Conservation (phyloP, 2,888 invertebrate genomes). For the Ophion slaviceki region DNA sequence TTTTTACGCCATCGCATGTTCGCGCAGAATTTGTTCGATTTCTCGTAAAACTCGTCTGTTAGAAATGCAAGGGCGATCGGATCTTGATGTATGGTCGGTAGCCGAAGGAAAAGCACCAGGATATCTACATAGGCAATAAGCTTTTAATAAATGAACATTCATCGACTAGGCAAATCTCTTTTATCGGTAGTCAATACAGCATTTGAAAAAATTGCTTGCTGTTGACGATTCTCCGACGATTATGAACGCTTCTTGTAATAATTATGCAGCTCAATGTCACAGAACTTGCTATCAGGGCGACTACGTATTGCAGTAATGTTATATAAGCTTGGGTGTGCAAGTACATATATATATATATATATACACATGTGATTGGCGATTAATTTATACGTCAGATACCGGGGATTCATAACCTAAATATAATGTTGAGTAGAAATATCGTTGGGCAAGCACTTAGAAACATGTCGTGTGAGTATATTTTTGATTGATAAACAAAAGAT, state of each 20-base stretch:
- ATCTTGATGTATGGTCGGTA: not conserved
- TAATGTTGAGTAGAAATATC: conserved; percentile 69
- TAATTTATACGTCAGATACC: not conserved
- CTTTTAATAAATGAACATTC: too few species aligned
- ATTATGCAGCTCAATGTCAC: too few species aligned
- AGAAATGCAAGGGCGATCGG: not conserved
- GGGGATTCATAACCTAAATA: conserved; percentile 74
- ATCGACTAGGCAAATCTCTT: too few species aligned
- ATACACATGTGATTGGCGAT: not conserved
- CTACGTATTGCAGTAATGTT: not conserved
- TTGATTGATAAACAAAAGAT: not conserved
- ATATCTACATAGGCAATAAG: too few species aligned
- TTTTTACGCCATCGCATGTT: conserved; percentile 67
- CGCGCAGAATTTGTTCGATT: not conserved
- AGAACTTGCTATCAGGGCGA: not conserved
- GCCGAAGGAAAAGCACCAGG: too few species aligned
- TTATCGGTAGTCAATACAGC: not conserved
- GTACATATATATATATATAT: not conserved
- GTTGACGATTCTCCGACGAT: not conserved
- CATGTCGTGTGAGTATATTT: conserved; percentile 75
- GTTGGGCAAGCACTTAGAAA: conserved; percentile 67
- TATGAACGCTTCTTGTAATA: not conserved
- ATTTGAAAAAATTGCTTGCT: not conserved
- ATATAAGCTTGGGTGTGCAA: not conserved
- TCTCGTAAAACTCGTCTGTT: not conserved